Conservation (phyloP, 2,797 vertebrate species). For the Micromesistius poutassou region DNA sequence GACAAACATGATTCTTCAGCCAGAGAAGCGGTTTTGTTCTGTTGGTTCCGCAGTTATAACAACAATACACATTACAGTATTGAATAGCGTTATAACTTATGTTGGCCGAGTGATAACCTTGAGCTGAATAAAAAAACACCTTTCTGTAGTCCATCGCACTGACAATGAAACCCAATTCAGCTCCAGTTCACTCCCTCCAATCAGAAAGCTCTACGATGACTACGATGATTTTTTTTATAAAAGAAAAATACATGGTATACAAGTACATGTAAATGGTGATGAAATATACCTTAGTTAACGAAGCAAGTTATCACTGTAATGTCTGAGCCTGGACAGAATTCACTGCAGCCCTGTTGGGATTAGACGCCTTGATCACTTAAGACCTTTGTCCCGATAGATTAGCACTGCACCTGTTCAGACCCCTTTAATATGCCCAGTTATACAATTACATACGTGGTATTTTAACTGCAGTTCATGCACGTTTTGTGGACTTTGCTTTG, state of each 20-base stretch:
- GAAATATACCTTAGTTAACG: not conserved
- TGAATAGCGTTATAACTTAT: not conserved
- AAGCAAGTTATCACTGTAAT: not conserved
- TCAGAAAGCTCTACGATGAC: not conserved
- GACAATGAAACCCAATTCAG: not conserved
- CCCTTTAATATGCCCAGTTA: constrained; percentile 18
- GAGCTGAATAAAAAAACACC: not conserved
- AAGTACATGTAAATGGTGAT: not conserved
- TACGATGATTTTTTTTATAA: not conserved
- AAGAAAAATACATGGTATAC: not conserved
- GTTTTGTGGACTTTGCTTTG: not conserved
- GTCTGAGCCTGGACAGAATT: constrained; percentile 15
- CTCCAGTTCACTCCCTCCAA: not conserved
- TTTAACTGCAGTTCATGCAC: not conserved
- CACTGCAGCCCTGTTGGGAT: constrained; percentile 23
- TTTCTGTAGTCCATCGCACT: not conserved
- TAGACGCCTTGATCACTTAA: constrained; percentile 39
- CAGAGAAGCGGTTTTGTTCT: not conserved
- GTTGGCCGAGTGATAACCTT: not conserved
- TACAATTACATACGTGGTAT: constrained; percentile 17
- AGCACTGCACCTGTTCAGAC: constrained; percentile 37
- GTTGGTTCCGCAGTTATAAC: not conserved
- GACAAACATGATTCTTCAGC: not conserved
- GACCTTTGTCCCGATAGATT: constrained; percentile 42
- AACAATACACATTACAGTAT: not conserved